Evolutionary conservation across 2,797 vertebrate species (phyloP), one percentile per base, ranked within the genome.

Genomic region (Vipera ursinii): DNA sequence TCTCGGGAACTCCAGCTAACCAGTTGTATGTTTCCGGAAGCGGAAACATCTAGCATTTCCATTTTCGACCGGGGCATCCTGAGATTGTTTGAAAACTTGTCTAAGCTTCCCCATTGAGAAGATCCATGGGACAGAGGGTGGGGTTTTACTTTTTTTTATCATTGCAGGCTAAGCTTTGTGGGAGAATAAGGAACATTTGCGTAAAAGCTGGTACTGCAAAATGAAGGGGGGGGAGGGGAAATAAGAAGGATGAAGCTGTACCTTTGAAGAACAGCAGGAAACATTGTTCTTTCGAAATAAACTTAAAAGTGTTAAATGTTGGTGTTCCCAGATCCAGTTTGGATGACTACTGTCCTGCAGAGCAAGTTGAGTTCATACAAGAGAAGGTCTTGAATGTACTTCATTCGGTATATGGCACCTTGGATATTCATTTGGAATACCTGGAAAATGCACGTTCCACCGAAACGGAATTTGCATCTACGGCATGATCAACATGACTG

Each of bases 281-380:
- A 3, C 9, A 28, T 8, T 88, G 60, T 6, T 12, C 32, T 59
- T 73, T 82, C 73, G 13, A 48, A 56, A 38, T 14, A 28, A 32
- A 86, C 28, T 14, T 90, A 20, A 92, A 73, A 12, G 32, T 20
- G 3, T n/a, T 53, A 15, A 22, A 61, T 14, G 1, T 48, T 2
- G 3, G 60, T 22, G 12, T 48, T 95, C 13, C 6, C 97, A 99
- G 99, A 95, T 99, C 99, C 89, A 99, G 99, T 97, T 97, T 99
- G 61, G 99, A 99, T 97, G 99, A 99, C 57, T 99, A 99, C 95
- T 99, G 99, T 93, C 99, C 99, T 57, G 95, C 97, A 28, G 98
- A 98, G 91, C 99, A 99, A 97, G 99, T 99, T 95, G 98, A 99
- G 59, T 96, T 95, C 9, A 98, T 99, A 95, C 99, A 99, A 96